Base-by-base conservation (phyloP, 2,797 vertebrate genomes). In the Betta splendens region DNA sequence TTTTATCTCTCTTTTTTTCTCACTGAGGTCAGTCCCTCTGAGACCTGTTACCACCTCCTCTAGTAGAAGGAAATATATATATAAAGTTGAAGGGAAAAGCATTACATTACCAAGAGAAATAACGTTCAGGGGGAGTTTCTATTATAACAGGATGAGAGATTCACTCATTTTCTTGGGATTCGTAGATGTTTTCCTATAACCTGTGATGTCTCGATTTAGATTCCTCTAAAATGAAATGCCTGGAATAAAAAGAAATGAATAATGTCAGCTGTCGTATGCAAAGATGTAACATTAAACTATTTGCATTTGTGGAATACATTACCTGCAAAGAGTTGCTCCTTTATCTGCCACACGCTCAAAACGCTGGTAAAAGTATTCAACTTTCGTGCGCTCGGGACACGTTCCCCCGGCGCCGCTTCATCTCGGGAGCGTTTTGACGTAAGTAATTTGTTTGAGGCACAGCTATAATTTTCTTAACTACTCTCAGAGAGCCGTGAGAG, bases 391-490 rank as follows among this genome's bases (percentile, higher is more conserved):
- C 48, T 51, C 63, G 55, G 29, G 75, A 62, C 44, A 35, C 53
- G 77, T 64, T 71, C 75, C 66, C 54, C 38, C 45, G 72, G 77
- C n/a, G 64, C 46, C 57, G 49, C 64, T 75, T 69, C 70, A 72
- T 83, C 70, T 69, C 50, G 32, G 60, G 60, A 74, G 54, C 60
- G 26, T 66, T 83, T 72, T 80, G 58, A 85, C 71, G 39, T 75
- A 40, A 79, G 64, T 76, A 48, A 84, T 77, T 81, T 86, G 73
- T 87, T 81, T 77, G 56, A 85, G 69, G 73, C 63, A 61, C 61
- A 44, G 63, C 72, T 75, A 75, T 81, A 72, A 84, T 89, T 86
- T 87, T 75, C 73, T 69, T 79, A 86, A 87, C 72, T 83, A 77
- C 72, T 81, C 76, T 77, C 73, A 75, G 66, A 81, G 72, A 83